These are phyloP conservation scores for Indicator indicator DNA, from an alignment of 2,113 vertebrate species.

Conservation along the genomic window DNA sequence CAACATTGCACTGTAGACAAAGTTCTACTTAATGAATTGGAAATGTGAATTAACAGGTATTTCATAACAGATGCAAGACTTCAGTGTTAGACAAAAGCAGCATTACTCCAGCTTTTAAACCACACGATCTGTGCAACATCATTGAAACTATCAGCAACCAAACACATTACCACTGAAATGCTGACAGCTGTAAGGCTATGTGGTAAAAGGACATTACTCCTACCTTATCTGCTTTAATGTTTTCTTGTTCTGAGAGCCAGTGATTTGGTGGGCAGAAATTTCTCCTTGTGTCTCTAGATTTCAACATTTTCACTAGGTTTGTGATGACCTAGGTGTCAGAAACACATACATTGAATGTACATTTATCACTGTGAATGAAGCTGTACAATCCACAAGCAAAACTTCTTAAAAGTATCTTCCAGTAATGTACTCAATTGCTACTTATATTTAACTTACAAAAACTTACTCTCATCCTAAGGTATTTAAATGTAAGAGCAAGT, in stretches of 20 bases:
- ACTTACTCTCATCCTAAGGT: neutral
- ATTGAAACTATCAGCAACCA: neutral
- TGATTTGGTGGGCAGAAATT: constrained; percentile 95
- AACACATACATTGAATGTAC: neutral
- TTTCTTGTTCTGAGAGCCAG: constrained; percentile 96
- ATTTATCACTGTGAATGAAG: neutral
- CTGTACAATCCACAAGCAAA: neutral
- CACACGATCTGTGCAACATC: neutral
- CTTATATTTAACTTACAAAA: neutral
- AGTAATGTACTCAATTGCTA: neutral
- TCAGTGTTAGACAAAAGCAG: neutral
- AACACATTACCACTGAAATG: neutral
- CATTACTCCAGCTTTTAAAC: neutral
- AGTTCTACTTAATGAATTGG: neutral
- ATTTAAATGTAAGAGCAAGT: neutral
- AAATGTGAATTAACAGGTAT: neutral
- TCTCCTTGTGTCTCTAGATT: constrained; percentile 93
- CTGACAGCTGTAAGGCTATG: neutral
- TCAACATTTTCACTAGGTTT: constrained; percentile 98
- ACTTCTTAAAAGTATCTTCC: neutral
- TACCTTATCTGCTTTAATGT: constrained; percentile 97
- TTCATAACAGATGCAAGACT: neutral
- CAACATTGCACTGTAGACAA: neutral
- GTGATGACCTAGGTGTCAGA: constrained; percentile 89
- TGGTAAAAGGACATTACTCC: neutral